Evolutionary conservation across 2,113 vertebrate genomes (phyloP), one percentile per base, ranked within the genome.

Genomic region (Silurus glanis): DNA sequence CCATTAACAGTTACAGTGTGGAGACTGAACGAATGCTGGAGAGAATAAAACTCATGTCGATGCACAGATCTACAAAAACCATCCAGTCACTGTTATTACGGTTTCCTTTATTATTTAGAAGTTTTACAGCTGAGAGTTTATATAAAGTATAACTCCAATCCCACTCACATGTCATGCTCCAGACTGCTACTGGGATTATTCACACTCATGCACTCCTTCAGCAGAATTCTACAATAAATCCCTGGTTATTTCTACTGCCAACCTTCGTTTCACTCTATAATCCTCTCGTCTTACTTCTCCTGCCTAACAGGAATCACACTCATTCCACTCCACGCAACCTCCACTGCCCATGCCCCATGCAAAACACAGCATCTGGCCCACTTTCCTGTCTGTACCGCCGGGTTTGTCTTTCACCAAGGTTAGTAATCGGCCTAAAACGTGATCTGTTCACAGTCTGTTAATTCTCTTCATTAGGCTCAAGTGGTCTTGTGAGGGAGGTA

Each of bases 401-500:
- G 83, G 88, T 88, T 90, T 88, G 89, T 83, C 90, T 90, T 91
- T 89, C 90, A 80, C 85, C 81, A 84, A 91, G 88, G 90, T 89
- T 90, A 89, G 85, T 79, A 84, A 89, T 91, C 83, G 76, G 47
- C 86, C 88, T 85, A 88, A 85, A 89, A 87, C 78, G 83, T 74
- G 82, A 86, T 89, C 88, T 90, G 87, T 90, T 90, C 89, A 89
- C 86, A 89, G 86, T 90, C 86, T 86, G 88, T 91, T 90, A 89
- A 90, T 87, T 90, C 83, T 87, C 87, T 86, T 90, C 86, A 91
- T 88, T 89, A 90, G 88, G 87, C 88, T 25, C 64, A 86, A 87
- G 91, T 88, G 88, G 91, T 88, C 88, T 88, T 82, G 83, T 23
- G 86, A 53, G 83, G 86, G 72, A 83, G 87, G 88, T 80, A 61